These are phyloP conservation scores for Andrena bucephala DNA, from an alignment of 2,888 invertebrate genomes.

Conservation along the genomic window DNA sequence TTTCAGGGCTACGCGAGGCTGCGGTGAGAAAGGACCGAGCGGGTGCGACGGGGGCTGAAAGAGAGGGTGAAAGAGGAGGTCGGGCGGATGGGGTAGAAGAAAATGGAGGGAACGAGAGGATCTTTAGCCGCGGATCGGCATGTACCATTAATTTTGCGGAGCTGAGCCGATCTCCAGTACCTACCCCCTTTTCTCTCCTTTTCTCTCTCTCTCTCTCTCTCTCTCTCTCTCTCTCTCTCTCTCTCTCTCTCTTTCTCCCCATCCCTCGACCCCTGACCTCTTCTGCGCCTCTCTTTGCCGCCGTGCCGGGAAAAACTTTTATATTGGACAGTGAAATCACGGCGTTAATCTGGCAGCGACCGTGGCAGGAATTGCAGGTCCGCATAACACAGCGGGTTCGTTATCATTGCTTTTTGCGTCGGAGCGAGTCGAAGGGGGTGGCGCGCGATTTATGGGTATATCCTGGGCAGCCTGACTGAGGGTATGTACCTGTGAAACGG, in stretches of 20 bases:
- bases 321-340: conserved; percentile 72
- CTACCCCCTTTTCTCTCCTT: neutral
- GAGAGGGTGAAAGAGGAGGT: neutral
- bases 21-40: neutral
- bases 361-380: conserved; percentile 35
- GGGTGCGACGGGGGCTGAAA: neutral
- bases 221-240: neutral
- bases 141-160: conserved; percentile 71
- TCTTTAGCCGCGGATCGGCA: conserved; percentile 65
- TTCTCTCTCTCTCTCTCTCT: neutral
- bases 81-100: conserved; percentile 17
- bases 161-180: conserved; percentile 46
- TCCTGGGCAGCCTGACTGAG: neutral
- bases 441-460: conserved; percentile 11
- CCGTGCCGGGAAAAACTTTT: conserved; percentile 59
- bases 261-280: neutral
- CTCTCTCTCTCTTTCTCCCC: neutral
- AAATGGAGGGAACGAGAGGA: conserved; percentile 50
- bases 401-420: conserved; percentile 31
- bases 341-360: conserved; percentile 66
- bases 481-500: neutral
- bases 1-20: neutral
- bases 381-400: conserved; percentile 54
- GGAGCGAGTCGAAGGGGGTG: neutral
- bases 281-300: neutral